phyloP scores from a whole-genome alignment of 2,888 invertebrate species.

The Drosophila neutralis region DNA sequence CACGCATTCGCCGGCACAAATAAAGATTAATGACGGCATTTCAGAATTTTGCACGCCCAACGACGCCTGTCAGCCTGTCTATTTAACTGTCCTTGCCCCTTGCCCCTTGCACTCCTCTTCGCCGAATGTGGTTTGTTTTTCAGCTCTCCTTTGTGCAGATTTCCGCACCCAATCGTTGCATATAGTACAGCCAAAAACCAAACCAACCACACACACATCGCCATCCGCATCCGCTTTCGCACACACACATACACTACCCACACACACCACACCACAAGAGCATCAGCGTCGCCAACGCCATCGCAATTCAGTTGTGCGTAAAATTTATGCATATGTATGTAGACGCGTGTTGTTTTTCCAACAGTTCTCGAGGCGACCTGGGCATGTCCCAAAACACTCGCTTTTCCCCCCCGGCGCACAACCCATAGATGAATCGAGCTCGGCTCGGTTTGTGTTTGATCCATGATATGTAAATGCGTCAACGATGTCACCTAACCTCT shows the following conservation, averaged over 20 bases:
- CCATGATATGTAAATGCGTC: constrained; percentile 63
- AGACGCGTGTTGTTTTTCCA: constrained; percentile 52
- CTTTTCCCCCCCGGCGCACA: not conserved
- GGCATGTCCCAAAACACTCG: not conserved
- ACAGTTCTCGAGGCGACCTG: constrained; percentile 17
- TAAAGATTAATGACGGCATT: constrained; percentile 81
- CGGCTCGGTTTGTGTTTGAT: constrained; percentile 41
- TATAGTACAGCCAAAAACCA: constrained; percentile 19
- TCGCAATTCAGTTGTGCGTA: constrained; percentile 53
- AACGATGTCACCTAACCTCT: constrained; percentile 51
- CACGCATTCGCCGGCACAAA: constrained; percentile 76
- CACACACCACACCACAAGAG: constrained; percentile 5
- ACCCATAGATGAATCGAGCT: constrained; percentile 1
- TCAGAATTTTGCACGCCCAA: constrained; percentile 72
- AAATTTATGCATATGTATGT: constrained; percentile 61
- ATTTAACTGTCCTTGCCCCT: constrained; percentile 61
- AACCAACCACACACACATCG: constrained; percentile 19
- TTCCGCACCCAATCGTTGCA: constrained; percentile 59
- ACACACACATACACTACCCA: constrained; percentile 12
- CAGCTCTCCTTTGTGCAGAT: constrained; percentile 68
- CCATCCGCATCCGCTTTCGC: constrained; percentile 15
- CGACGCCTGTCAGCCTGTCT: constrained; percentile 70
- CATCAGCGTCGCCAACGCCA: constrained; percentile 13
- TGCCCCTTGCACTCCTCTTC: not conserved
- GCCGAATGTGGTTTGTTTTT: constrained; percentile 50